These are phyloP conservation scores for Hymenochirus boettgeri DNA, from an alignment of 2,113 vertebrate species.

Conservation along the genomic window DNA sequence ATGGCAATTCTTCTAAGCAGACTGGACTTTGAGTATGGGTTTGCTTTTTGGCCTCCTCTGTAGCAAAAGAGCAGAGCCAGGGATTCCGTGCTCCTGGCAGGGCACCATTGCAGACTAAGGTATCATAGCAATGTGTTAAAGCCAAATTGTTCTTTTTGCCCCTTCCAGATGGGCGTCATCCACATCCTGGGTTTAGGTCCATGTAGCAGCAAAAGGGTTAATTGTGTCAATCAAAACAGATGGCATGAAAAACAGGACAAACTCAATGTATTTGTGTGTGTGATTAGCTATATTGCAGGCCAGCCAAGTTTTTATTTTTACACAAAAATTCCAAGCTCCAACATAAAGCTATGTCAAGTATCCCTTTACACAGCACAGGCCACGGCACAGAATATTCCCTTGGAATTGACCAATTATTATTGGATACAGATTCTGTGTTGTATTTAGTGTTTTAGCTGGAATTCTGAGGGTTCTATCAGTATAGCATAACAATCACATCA, in stretches of 20 bases:
- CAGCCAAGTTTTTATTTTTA: not conserved
- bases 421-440: slow-evolving; percentile 12
- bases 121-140: not conserved
- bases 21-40: not conserved
- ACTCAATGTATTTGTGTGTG: not conserved
- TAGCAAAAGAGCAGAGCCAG: not conserved
- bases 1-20: slow-evolving; percentile 3
- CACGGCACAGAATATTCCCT: not conserved
- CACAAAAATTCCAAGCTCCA: not conserved
- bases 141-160: not conserved
- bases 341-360: not conserved
- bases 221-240: not conserved
- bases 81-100: not conserved
- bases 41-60: not conserved
- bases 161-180: not conserved
- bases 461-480: slow-evolving; percentile 7
- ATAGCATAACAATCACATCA: slow-evolving; percentile 21
- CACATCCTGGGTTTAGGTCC: not conserved
- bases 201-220: not conserved
- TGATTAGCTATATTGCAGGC: not conserved
- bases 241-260: too few species aligned
- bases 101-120: not conserved
- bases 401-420: not conserved
- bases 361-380: slow-evolving; percentile 18
- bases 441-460: slow-evolving; percentile 7